Evolutionary conservation across 2,888 invertebrate species (phyloP).

Genomic region (Salpingus planirostris): DNA sequence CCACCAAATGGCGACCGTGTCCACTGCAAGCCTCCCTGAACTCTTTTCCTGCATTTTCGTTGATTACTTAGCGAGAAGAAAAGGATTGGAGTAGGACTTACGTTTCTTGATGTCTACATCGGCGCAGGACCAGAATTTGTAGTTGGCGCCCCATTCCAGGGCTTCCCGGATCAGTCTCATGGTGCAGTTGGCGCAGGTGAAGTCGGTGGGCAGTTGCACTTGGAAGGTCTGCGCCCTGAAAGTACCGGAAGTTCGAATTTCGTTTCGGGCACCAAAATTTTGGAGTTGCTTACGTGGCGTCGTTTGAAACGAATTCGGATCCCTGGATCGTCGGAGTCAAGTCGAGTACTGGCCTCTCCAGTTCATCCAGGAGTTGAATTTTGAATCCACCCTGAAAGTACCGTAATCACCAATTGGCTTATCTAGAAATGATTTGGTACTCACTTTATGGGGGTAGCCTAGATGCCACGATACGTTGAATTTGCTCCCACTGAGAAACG

Average conservation of each 20-base stretch:
- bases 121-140: slow-evolving; percentile 92
- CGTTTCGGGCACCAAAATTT: background rate
- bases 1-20: slow-evolving; percentile 70
- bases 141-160: slow-evolving; percentile 74
- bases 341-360: slow-evolving; percentile 76
- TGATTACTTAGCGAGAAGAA: too few species aligned
- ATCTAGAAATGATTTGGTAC: slow-evolving; percentile 22
- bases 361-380: slow-evolving; percentile 74
- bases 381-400: slow-evolving; percentile 77
- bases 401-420: slow-evolving; percentile 1
- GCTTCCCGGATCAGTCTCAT: slow-evolving; percentile 84
- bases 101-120: slow-evolving; percentile 78
- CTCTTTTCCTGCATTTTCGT: slow-evolving; percentile 52
- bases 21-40: slow-evolving; percentile 80
- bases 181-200: slow-evolving; percentile 83
- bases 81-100: too few species aligned
- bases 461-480: slow-evolving; percentile 91
- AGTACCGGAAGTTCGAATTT: too few species aligned
- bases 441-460: slow-evolving; percentile 84
- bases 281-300: slow-evolving; percentile 67
- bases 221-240: slow-evolving; percentile 73
- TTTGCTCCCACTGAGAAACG: slow-evolving; percentile 69
- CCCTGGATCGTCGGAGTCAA: slow-evolving; percentile 73
- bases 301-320: slow-evolving; percentile 71
- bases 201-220: slow-evolving; percentile 71